These are phyloP conservation scores for Pterostichus madidus DNA, from an alignment of 2,888 invertebrate species.

Conservation along the genomic window DNA sequence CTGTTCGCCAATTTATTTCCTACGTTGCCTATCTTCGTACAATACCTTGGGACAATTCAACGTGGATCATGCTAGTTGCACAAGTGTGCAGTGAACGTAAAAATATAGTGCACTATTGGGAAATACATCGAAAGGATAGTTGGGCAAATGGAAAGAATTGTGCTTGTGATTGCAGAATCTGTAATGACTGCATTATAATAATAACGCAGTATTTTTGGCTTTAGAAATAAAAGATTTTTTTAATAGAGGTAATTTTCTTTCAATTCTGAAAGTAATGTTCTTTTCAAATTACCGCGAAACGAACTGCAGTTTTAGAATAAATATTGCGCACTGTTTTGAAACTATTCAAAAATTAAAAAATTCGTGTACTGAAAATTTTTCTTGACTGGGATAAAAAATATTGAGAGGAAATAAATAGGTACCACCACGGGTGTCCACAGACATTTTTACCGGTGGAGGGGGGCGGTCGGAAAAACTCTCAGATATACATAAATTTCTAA, in stretches of 20 bases:
- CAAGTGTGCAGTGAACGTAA: slow-evolving; percentile 11
- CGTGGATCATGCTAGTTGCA: slow-evolving; percentile 12
- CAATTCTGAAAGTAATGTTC: not conserved
- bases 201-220: slow-evolving; percentile 38
- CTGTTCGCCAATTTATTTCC: slow-evolving; percentile 53
- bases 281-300: not conserved
- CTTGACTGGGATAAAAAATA: too few species aligned
- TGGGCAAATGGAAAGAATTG: slow-evolving; percentile 21
- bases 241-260: slow-evolving; percentile 6
- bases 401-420: too few species aligned
- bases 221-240: slow-evolving; percentile 12
- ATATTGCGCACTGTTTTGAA: too few species aligned
- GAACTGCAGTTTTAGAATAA: not conserved
- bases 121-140: not conserved
- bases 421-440: too few species aligned
- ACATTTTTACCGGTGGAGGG: too few species aligned
- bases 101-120: slow-evolving; percentile 8
- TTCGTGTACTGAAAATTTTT: too few species aligned
- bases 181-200: slow-evolving; percentile 45
- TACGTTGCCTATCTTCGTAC: slow-evolving; percentile 46
- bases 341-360: too few species aligned
- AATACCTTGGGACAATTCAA: slow-evolving; percentile 61
- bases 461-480: too few species aligned
- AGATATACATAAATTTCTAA: too few species aligned
- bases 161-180: slow-evolving; percentile 48